Percentiles rank a stretch among this genome's conserved stretches.
These are phyloP conservation scores for Solea senegalensis DNA, from an alignment of 2,113 vertebrate genomes.

Conservation along the genomic window DNA sequence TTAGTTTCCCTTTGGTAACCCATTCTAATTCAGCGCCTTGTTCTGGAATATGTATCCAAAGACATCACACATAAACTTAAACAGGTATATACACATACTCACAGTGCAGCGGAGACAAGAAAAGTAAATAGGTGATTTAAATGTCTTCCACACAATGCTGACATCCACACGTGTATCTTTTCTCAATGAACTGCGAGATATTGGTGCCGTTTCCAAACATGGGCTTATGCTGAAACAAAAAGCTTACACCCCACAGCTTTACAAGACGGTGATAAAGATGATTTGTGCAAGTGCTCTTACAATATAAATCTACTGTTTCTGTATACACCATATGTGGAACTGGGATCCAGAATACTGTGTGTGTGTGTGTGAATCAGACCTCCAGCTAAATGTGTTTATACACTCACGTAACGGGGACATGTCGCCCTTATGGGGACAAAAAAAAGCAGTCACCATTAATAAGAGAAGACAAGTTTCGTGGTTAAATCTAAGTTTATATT, in stretches of 20 bases:
- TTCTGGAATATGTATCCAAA: slow-evolving; percentile 42
- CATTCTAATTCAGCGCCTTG: slow-evolving; percentile 45
- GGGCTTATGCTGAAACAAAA: neutral
- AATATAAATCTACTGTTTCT: slow-evolving; percentile 15
- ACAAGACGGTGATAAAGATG: slow-evolving; percentile 14
- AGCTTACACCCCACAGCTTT: neutral
- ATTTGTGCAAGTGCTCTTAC: neutral
- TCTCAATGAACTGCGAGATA: too few relatives aligned
- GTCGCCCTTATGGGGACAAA: neutral
- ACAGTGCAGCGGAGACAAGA: neutral
- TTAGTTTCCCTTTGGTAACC: slow-evolving; percentile 23
- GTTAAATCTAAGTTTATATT: too few relatives aligned
- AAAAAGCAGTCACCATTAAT: neutral
- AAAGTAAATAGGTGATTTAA: neutral
- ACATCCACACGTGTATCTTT: too few relatives aligned
- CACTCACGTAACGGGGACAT: neutral
- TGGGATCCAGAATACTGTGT: neutral
- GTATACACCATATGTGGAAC: slow-evolving; percentile 5
- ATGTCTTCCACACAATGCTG: neutral
- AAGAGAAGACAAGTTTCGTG: neutral
- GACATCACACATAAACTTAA: slow-evolving; percentile 19
- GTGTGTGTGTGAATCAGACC: neutral
- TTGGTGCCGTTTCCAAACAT: slow-evolving; percentile 4
- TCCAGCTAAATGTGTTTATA: slow-evolving; percentile 1
- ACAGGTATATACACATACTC: neutral